Base-by-base conservation (phyloP, 1,140 invertebrate genomes). In the Subanguina moxae region DNA sequence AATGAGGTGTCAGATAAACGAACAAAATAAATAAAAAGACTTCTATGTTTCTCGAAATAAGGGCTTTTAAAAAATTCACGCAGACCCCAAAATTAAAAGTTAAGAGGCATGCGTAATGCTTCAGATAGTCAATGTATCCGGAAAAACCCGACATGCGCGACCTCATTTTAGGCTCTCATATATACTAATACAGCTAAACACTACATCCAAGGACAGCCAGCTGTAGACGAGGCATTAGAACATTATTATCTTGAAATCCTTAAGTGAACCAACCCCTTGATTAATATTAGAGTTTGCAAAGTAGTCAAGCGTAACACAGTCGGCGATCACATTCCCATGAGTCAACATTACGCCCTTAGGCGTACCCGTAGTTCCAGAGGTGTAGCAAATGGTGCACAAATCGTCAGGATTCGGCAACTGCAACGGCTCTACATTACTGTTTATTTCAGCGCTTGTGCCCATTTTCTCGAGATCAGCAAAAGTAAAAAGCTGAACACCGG, bases 321-420 rank as follows among this genome's bases (percentile, higher is more conserved):
- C 89, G 3, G 91, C 89, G 63, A 95, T 88, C 8, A 96, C 89
- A 82, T 94, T 95, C 80, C 90, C 89, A 82, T 97, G 94, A 5
- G 90, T 93, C 67, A 97, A 83, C 91, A 96, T 93, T 0, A 96
- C 94, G 59, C 94, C 94, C 85, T 97, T 97, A 0, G 94, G 94
- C 83, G 90, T 91, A 45, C 94, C 94, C 13, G 94, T 97, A 15
- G 94, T 97, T 0, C 94, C 94, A n/a, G 92, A 94, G 1, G 94
- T 97, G 83, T 70, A 70, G 38, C 58, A 61, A n/a, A 61, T 25
- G 27, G 58, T 83, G 96, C 90, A 91, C 5, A 97, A 83, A 83
- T 94, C 92, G 43, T 89, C 88, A 11, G 90, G 88, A 80, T 78
- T 88, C 88, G 83, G 89, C 32, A 38, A 38, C 32, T 38, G 32